Conservation (phyloP, 2,113 vertebrate species). For the Nannospalax galili region DNA sequence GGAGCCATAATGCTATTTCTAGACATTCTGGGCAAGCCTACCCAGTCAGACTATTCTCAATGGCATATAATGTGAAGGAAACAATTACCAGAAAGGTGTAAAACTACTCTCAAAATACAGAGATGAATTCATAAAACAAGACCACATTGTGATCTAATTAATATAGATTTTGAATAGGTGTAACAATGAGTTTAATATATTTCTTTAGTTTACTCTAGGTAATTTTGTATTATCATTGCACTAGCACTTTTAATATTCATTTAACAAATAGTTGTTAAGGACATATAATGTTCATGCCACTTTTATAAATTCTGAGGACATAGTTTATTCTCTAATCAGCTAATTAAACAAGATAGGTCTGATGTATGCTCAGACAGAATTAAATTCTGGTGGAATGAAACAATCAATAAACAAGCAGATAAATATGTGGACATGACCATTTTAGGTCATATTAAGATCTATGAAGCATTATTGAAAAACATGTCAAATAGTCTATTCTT, state of each 20-base stretch:
- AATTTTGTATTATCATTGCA: neutral
- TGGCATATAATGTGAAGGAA: neutral
- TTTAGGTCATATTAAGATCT: neutral
- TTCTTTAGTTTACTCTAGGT: neutral
- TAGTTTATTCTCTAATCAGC: neutral
- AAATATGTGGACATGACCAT: neutral
- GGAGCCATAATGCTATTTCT: neutral
- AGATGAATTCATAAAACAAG: neutral
- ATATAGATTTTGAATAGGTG: neutral
- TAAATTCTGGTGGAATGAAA: slow-evolving; percentile 5
- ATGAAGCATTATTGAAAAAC: neutral
- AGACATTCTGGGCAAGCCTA: neutral
- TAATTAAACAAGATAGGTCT: slow-evolving; percentile 18
- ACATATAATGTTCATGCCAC: neutral
- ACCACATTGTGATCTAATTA: neutral
- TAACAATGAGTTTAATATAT: neutral
- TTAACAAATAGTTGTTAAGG: slow-evolving; percentile 27
- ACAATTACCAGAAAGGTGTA: neutral
- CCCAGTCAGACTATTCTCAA: neutral
- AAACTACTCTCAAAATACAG: neutral
- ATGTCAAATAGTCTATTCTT: too few relatives aligned
- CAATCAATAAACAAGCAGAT: neutral
- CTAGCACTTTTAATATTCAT: neutral
- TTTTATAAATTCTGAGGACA: neutral
- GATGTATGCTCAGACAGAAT: neutral